Base-by-base conservation (phyloP, 2,113 vertebrate species). In the Apteryx mantelli region DNA sequence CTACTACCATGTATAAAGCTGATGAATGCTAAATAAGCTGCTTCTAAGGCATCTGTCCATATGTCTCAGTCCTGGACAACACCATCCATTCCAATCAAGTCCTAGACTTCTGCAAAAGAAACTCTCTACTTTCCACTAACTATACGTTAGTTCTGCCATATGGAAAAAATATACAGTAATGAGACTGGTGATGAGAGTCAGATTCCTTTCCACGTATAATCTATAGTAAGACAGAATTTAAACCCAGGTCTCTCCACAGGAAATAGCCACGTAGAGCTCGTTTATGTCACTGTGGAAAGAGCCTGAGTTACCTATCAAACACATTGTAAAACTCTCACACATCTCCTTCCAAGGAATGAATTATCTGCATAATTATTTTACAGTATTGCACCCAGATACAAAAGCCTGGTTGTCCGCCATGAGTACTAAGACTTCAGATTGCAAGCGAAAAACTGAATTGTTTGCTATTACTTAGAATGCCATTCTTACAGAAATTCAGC, bases 111-210 rank as follows among this genome's bases (percentile, higher is more conserved):
- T 56, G 68, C 46, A 81, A 78, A 2, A 81, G 73, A 93, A 87
- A 91, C 80, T 78, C 32, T 44, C 75, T 82, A 12, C 83, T 95
- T 95, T 84, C 79, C 42, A 95, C 82, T 81, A 95, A 91, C 82
- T 79, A 17, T 91, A 82, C 58, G 66, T 91, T 92, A 94, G 71
- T 56, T 96, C 83, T 90, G 56, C 82, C 93, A 83, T 95, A 95
- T 93, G 89, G 93, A 81, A 32, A 95, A 93, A 88, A 86, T 58
- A 78, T 11, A 55, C 91, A 68, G 71, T 61, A 75, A 93, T 94
- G 87, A 86, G 52, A 88, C 82, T 24, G 42, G 64, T 81, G 79
- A 95, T 75, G 56, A 88, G 63, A 95, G 79, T 60, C 71, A 86
- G 71, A 71, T 75, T 86, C 38, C 28, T 86, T 81, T 75, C 76